Evolutionary conservation across 2,797 vertebrate genomes (phyloP).

Genomic region (Coilia nasus): DNA sequence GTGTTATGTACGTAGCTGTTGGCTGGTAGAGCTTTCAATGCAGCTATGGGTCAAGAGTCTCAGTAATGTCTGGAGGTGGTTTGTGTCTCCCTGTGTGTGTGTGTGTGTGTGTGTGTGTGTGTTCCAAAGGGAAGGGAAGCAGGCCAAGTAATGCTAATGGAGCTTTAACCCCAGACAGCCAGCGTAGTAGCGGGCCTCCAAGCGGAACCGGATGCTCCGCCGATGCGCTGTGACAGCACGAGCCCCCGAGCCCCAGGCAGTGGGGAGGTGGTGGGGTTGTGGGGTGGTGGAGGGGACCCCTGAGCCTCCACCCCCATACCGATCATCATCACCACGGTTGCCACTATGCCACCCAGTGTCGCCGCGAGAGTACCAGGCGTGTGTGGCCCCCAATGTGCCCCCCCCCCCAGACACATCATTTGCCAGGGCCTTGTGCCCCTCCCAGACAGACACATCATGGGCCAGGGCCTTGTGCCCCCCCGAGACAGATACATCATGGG

Average conservation of each 20-base stretch:
- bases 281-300: background rate
- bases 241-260: background rate
- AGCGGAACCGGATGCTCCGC: background rate
- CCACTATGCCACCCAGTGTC: background rate
- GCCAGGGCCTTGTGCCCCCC: background rate
- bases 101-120: background rate
- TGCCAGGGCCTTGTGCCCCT: background rate
- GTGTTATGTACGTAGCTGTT: conserved; percentile 9
- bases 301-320: background rate
- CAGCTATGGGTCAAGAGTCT: conserved; percentile 12
- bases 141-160: conserved; percentile 22
- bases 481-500: background rate
- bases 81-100: conserved; percentile 4
- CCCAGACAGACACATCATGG: background rate
- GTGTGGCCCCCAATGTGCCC: background rate
- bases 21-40: background rate
- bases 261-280: background rate
- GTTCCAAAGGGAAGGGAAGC: background rate
- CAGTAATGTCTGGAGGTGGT: conserved; percentile 15
- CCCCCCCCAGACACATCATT: background rate
- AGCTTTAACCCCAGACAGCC: conserved; percentile 19
- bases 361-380: background rate
- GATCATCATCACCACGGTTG: background rate
- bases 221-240: conserved; percentile 36
- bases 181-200: background rate